Evolutionary conservation across 2,113 vertebrate genomes (phyloP), one percentile per base, ranked within the genome.

Genomic region (Potamarius usumacintae): DNA sequence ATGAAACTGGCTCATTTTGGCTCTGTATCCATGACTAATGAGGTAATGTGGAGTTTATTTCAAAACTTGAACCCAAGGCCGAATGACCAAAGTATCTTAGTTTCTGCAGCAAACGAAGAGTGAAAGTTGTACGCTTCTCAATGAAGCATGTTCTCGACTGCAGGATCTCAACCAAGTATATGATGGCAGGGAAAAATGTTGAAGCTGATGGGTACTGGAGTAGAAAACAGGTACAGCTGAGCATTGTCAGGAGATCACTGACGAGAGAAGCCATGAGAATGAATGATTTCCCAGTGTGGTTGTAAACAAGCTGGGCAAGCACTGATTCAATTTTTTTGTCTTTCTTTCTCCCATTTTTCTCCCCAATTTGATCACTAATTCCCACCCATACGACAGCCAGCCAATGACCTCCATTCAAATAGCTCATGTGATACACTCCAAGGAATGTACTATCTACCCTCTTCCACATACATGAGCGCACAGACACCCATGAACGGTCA

Each of bases 11-110:
- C 58, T 78, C 57, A 74, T 87, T 81, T 17, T 11, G 77, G 65
- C 8, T 48, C 74, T 27, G 27, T 27, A 8, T 4, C 67, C 57
- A 78, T 65, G 9, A 81, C 57, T 85, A 79, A 84, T 84, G 88
- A 84, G 69, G 76, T 82, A 86, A 58, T 55, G n/a, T 69, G 63
- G 53, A 88, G 30, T 71, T 82, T 20, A 86, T 62, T 63, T 84
- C 83, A 74, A 42, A 67, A 88, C 18, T 50, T 71, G 34, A 25
- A 85, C 81, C 72, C 15, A 0, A 42, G 42, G 15, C 53, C 22
- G 48, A 80, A 60, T 63, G 25, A 9, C 71, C 22, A 83, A 69
- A 48, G 0, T 76, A 14, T 1, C 57, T 80, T 63, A 18, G 86
- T 34, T 65, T 53, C 27, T 84, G 84, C 53, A 62, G 82, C 30